Evolutionary conservation across 2,888 invertebrate genomes (phyloP).

Genomic region (Rhingia campestris): DNA sequence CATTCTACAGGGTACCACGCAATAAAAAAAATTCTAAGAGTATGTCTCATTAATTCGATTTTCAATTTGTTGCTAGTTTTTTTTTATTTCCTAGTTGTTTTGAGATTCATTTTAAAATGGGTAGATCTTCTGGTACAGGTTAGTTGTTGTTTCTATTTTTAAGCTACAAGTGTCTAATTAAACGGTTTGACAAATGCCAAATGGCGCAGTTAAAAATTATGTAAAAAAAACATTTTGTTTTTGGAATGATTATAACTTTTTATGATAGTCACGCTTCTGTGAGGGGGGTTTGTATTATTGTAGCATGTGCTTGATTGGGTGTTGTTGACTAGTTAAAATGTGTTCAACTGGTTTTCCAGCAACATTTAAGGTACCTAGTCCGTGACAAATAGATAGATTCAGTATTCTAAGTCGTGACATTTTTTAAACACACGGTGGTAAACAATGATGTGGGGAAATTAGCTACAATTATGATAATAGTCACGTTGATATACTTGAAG

Average conservation of each 20-base stretch:
- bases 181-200: constrained; percentile 42
- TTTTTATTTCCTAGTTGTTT: constrained; percentile 27
- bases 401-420: too few species aligned
- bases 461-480: too few species aligned
- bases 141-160: not conserved
- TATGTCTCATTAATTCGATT: constrained; percentile 61
- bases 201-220: constrained; percentile 27
- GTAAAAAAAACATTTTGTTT: constrained; percentile 10
- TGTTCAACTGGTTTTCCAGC: not conserved
- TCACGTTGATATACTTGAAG: too few species aligned
- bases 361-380: not conserved
- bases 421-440: too few species aligned
- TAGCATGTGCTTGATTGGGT: constrained; percentile 2
- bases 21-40: constrained; percentile 57
- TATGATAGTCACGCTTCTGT: not conserved
- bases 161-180: constrained; percentile 35
- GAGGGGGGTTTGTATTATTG: not conserved
- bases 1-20: constrained; percentile 48
- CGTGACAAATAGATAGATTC: not conserved
- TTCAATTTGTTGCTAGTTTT: constrained; percentile 30
- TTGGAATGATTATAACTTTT: constrained; percentile 2
- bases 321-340: not conserved
- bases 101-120: constrained; percentile 19
- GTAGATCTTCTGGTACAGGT: not conserved
- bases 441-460: too few species aligned